Percentiles rank a stretch among this genome's conserved stretches.
phyloP scores from a whole-genome alignment of 30 jellyfish, hydroid and myxozoan genomes.

The Chrysaora quinquecirrha region DNA sequence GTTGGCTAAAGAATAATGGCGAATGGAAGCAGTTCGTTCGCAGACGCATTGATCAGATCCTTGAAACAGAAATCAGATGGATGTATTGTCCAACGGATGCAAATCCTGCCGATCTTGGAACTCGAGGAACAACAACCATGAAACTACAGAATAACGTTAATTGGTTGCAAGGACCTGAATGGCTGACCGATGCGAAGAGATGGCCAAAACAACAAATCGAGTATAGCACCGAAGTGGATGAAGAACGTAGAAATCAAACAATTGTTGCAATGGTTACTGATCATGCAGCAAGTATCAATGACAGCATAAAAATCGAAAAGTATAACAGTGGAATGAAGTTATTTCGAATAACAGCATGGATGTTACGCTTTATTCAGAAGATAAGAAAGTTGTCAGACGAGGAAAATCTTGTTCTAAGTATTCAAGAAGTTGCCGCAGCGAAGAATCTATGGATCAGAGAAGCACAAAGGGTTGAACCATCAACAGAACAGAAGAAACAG shows the following conservation, averaged over 20 bases:
- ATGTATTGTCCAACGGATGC: slow-evolving; percentile 29
- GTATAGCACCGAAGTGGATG: not conserved
- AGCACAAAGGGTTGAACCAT: not conserved
- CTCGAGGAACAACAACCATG: slow-evolving; percentile 25
- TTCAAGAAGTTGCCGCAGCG: not conserved
- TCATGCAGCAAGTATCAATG: not conserved
- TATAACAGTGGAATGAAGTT: not conserved
- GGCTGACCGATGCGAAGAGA: not conserved
- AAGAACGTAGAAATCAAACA: not conserved
- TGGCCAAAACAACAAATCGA: slow-evolving; percentile 8
- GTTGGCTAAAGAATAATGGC: too few species aligned
- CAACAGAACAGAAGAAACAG: too few species aligned
- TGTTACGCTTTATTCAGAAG: not conserved
- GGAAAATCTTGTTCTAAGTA: not conserved
- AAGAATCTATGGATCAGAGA: not conserved
- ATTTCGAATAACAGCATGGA: slow-evolving; percentile 6
- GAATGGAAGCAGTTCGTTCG: slow-evolving; percentile 25
- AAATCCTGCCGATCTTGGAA: slow-evolving; percentile 47
- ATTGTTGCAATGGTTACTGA: not conserved
- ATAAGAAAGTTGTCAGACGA: not conserved
- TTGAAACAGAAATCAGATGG: slow-evolving; percentile 25
- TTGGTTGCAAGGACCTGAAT: slow-evolving; percentile 21
- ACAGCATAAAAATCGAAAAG: not conserved
- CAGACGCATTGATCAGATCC: not conserved
- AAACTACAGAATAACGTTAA: not conserved